These are phyloP conservation scores for Bucorvus abyssinicus DNA, from an alignment of 2,797 vertebrate species.

Conservation along the genomic window DNA sequence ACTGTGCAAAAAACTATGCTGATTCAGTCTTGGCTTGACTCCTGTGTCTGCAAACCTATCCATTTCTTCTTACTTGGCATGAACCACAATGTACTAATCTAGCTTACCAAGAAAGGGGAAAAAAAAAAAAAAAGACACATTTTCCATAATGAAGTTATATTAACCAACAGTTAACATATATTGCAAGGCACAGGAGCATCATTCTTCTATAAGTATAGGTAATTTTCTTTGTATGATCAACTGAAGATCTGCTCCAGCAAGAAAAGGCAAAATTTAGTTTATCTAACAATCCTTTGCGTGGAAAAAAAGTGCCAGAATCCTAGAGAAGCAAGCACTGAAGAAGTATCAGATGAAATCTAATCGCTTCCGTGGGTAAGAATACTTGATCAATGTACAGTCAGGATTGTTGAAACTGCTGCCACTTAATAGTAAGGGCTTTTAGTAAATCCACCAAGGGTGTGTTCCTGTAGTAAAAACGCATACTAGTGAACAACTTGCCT, in stretches of 20 bases:
- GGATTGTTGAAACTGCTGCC: neutral
- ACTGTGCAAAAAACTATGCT: neutral
- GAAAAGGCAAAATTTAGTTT: neutral
- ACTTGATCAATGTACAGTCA: neutral
- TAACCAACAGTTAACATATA: neutral
- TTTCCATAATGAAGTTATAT: neutral
- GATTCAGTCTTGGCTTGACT: neutral
- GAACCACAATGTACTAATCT: neutral
- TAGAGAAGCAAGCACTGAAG: neutral
- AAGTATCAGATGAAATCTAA: neutral
- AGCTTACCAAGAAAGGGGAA: neutral
- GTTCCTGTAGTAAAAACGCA: neutral
- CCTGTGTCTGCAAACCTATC: neutral
- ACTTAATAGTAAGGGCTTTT: neutral
- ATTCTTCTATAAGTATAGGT: neutral
- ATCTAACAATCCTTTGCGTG: neutral
- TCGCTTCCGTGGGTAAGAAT: neutral
- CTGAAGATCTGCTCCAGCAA: neutral
- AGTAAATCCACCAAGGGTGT: neutral
- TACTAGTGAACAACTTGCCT: neutral
- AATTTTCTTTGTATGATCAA: constrained; percentile 17
- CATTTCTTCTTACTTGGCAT: neutral
- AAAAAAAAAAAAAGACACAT: neutral
- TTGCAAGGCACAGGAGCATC: neutral
- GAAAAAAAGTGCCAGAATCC: neutral